Percentiles rank a stretch among this genome's conserved stretches.
These are phyloP conservation scores for Drosophila pachea DNA, from an alignment of 1,140 invertebrate species.

Conservation along the genomic window DNA sequence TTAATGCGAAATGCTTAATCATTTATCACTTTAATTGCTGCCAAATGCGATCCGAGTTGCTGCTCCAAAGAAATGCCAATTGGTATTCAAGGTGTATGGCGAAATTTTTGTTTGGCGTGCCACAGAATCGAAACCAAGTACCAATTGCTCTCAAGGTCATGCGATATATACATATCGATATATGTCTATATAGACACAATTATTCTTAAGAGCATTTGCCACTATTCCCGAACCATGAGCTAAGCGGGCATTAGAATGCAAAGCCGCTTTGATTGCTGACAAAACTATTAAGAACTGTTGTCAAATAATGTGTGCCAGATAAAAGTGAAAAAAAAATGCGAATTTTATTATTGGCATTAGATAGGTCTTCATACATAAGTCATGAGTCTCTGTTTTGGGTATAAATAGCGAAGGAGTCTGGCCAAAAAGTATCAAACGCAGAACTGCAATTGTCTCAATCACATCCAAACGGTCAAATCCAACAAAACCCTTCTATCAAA, in stretches of 20 bases:
- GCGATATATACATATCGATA: background rate
- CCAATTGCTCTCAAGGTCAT: conserved; percentile 61
- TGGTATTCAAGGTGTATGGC: conserved; percentile 63
- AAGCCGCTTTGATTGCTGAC: conserved; percentile 43
- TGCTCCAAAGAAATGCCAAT: conserved; percentile 43
- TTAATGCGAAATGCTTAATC: conserved; percentile 22
- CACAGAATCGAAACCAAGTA: conserved; percentile 27
- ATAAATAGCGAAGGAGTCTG: conserved; percentile 51
- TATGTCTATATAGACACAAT: conserved; percentile 1
- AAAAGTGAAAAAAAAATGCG: conserved; percentile 15
- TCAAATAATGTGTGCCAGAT: conserved; percentile 4
- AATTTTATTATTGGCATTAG: conserved; percentile 5
- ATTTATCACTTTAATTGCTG: conserved; percentile 62
- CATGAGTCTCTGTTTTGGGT: conserved; percentile 54
- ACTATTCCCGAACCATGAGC: conserved; percentile 53
- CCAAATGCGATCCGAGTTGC: conserved; percentile 33
- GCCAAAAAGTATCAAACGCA: conserved; percentile 57
- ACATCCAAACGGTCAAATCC: conserved; percentile 36
- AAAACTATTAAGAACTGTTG: conserved; percentile 50
- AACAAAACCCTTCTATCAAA: conserved; percentile 49
- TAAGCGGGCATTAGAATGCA: conserved; percentile 71
- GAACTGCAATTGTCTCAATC: conserved; percentile 55
- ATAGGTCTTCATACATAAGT: conserved; percentile 63
- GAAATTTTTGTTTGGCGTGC: conserved; percentile 41
- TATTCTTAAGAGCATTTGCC: background rate